Conservation (phyloP, 2,888 invertebrate genomes). For the Xestia c-nigrum region DNA sequence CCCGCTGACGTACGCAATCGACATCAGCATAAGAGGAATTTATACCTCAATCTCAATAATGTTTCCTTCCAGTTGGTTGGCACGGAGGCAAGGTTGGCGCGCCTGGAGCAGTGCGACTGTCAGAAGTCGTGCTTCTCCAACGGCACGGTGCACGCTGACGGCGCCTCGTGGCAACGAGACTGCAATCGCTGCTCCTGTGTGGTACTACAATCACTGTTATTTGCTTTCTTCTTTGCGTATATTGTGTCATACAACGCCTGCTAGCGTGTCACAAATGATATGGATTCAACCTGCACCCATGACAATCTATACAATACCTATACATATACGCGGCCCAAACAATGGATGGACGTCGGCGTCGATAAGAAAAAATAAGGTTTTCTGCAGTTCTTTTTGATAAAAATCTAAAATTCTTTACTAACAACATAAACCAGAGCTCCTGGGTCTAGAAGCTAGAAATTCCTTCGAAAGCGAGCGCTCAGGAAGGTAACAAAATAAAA, state of each 20-base stretch:
- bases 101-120: conserved; percentile 97
- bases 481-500: background rate
- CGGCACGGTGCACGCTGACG: conserved; percentile 95
- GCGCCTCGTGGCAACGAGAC: conserved; percentile 95
- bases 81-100: conserved; percentile 94
- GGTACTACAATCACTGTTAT: conserved; percentile 82
- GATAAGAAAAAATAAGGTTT: too few species aligned
- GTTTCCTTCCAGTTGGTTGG: conserved; percentile 92
- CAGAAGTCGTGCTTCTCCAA: conserved; percentile 96
- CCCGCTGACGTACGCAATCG: too few species aligned
- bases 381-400: too few species aligned
- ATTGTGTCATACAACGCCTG: background rate
- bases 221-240: background rate
- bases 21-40: too few species aligned
- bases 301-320: background rate
- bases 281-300: background rate
- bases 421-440: background rate
- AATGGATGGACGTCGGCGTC: background rate
- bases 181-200: conserved; percentile 97
- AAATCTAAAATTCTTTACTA: background rate
- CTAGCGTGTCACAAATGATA: background rate
- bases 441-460: background rate
- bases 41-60: background rate
- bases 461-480: background rate
- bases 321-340: background rate